phyloP scores from a whole-genome alignment of 2,797 vertebrate species.

The Varecia variegata region DNA sequence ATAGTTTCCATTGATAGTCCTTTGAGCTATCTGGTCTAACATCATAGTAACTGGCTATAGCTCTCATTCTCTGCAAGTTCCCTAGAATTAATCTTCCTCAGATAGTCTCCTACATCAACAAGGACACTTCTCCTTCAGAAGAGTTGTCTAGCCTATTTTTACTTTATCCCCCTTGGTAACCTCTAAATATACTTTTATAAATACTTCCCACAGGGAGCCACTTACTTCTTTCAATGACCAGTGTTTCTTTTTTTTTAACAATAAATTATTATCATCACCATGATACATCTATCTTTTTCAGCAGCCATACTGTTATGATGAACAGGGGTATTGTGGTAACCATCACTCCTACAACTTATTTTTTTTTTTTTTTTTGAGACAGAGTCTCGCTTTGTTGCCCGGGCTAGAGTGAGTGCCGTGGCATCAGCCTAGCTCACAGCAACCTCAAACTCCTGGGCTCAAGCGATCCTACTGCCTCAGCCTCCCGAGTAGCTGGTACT shows the following conservation, averaged over 20 bases:
- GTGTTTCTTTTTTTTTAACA: background rate
- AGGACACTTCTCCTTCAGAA: background rate
- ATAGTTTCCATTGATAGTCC: background rate
- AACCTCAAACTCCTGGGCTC: no score
- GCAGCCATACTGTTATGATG: background rate
- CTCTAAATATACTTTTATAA: conserved; percentile 28
- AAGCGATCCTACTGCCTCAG: no score
- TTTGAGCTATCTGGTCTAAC: background rate
- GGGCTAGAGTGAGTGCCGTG: no score
- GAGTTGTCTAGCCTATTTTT: background rate
- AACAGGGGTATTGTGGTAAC: background rate
- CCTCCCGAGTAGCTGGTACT: no score
- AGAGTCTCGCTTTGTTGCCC: no score
- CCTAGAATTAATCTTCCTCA: background rate
- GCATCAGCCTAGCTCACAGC: no score
- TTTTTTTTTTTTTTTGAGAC: no score
- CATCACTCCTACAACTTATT: background rate
- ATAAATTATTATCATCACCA: background rate
- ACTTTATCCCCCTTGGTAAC: background rate
- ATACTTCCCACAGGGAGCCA: background rate
- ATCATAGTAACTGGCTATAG: background rate
- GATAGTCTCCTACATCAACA: conserved; percentile 28
- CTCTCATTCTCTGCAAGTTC: conserved; percentile 37
- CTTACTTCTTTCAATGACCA: background rate
- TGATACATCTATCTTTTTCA: background rate